Evolutionary conservation across 2,888 invertebrate genomes (phyloP).

Genomic region (Agrochola macilenta): DNA sequence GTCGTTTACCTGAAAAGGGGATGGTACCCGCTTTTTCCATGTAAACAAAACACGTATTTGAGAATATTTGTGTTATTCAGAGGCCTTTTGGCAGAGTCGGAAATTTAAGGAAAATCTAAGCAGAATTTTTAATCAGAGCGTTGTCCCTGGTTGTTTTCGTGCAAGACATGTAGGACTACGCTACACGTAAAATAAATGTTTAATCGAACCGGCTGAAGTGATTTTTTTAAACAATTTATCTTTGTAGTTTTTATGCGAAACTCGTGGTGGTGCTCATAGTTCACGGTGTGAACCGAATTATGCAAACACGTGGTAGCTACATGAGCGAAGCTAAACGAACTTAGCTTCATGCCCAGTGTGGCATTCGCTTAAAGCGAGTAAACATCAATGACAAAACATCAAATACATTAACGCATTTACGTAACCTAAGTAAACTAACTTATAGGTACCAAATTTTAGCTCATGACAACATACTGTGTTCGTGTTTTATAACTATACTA

Average conservation of each 20-base stretch:
- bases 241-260: neutral
- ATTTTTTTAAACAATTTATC: neutral
- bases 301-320: too few relatives aligned
- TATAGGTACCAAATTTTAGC: slow-evolving; percentile 1
- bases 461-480: neutral
- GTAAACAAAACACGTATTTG: slow-evolving; percentile 39
- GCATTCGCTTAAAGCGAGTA: neutral
- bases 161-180: neutral
- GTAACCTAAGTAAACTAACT: slow-evolving; percentile 15
- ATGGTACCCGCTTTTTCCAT: slow-evolving; percentile 11
- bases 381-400: slow-evolving; percentile 9
- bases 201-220: neutral
- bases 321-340: too few relatives aligned
- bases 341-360: too few relatives aligned
- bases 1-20: slow-evolving; percentile 43
- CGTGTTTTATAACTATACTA: slow-evolving; percentile 4
- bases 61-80: slow-evolving; percentile 6
- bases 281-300: too few relatives aligned
- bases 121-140: slow-evolving; percentile 42
- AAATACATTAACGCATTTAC: neutral
- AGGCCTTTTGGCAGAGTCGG: slow-evolving; percentile 16
- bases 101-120: slow-evolving; percentile 38
- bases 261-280: neutral
- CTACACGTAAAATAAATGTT: slow-evolving; percentile 4
- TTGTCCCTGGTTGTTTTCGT: slow-evolving; percentile 15